These are phyloP conservation scores for Prolemur simus DNA, from an alignment of 2,113 vertebrate species.

Conservation along the genomic window DNA sequence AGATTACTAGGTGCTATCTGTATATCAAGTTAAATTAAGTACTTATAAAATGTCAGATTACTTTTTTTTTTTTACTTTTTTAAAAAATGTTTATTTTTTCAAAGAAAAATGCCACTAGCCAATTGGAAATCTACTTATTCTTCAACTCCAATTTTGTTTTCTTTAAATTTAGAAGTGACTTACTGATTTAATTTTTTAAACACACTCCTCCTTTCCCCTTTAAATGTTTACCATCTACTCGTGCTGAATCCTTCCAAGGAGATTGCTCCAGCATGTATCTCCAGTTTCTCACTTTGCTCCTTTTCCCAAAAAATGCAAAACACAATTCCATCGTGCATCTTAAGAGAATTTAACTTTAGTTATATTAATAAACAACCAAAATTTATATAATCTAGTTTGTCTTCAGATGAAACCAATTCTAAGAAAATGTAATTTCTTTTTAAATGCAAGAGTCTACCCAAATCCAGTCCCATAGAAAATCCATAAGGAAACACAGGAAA, in stretches of 20 bases:
- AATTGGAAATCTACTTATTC: slow-evolving; percentile 87
- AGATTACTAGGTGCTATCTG: background rate
- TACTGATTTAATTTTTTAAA: slow-evolving; percentile 84
- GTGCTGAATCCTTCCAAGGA: slow-evolving; percentile 98
- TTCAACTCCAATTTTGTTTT: slow-evolving; percentile 86
- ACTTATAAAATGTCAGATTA: background rate
- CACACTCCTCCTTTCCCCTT: slow-evolving; percentile 87
- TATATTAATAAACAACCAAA: slow-evolving; percentile 24
- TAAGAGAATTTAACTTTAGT: slow-evolving; percentile 74
- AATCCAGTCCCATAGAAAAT: background rate
- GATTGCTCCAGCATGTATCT: slow-evolving; percentile 96
- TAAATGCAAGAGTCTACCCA: background rate
- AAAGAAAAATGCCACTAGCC: slow-evolving; percentile 87
- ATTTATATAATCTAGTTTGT: slow-evolving; percentile 16
- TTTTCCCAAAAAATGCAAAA: slow-evolving; percentile 90
- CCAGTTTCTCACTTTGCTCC: slow-evolving; percentile 97
- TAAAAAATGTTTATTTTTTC: slow-evolving; percentile 88
- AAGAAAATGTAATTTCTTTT: background rate
- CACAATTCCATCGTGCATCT: slow-evolving; percentile 92
- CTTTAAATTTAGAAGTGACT: slow-evolving; percentile 89
- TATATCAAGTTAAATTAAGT: background rate
- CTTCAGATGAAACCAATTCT: background rate
- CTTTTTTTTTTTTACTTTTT: slow-evolving; percentile 65
- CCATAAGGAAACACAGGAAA: background rate
- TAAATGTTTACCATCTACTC: slow-evolving; percentile 96